These are phyloP conservation scores for Turdus rufiventris DNA, from an alignment of 2,113 vertebrate genomes.

Conservation along the genomic window DNA sequence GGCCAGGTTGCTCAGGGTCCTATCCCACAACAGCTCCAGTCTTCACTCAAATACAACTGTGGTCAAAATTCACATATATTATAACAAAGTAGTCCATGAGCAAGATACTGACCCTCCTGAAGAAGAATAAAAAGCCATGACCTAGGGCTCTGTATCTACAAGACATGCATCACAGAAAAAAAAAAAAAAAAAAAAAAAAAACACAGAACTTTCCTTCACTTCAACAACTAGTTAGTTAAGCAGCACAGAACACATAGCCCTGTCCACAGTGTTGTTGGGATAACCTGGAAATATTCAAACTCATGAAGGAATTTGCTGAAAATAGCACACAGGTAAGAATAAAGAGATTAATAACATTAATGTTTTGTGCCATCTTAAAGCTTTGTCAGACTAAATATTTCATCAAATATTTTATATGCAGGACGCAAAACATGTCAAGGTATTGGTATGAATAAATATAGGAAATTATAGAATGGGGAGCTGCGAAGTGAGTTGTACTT, in stretches of 20 bases:
- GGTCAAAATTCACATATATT: no score
- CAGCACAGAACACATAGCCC: not conserved
- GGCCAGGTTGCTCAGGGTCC: not conserved
- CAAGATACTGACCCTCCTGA: no score
- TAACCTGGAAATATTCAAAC: not conserved
- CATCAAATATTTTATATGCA: not conserved
- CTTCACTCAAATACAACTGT: no score
- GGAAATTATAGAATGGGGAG: not conserved
- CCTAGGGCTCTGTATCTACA: accelerated
- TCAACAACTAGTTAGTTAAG: not conserved
- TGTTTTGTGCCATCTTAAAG: not conserved
- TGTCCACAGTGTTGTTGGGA: not conserved
- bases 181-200: no score
- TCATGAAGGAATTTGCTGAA: not conserved
- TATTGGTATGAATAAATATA: not conserved
- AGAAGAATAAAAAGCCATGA: no score
- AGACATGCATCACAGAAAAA: no score
- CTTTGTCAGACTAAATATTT: not conserved
- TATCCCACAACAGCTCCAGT: no score
- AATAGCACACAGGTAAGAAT: not conserved
- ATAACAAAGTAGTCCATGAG: no score
- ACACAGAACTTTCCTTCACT: not conserved
- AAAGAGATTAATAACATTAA: not conserved
- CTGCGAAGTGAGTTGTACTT: not conserved
- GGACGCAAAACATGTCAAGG: not conserved